Conservation (phyloP, 1,140 invertebrate species). For the Coelopa frigida region DNA sequence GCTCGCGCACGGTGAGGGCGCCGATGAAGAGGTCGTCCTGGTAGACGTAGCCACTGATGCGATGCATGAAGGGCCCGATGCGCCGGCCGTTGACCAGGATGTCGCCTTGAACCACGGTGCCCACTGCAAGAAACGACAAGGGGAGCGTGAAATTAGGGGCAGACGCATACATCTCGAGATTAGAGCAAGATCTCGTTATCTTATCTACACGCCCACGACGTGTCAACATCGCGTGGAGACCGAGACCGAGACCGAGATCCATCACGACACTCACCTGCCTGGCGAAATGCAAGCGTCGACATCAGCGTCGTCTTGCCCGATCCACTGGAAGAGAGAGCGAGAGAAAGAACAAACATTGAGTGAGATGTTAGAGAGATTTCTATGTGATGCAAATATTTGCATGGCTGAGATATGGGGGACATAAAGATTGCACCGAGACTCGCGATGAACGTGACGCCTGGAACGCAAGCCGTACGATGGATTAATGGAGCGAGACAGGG, state of each 20-base stretch:
- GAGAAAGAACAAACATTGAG: too few species aligned
- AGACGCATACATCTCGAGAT: too few species aligned
- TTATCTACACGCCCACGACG: too few species aligned
- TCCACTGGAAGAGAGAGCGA: constrained; percentile 56
- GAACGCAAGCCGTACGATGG: too few species aligned
- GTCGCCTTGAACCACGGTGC: constrained; percentile 66
- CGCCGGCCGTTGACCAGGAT: constrained; percentile 63
- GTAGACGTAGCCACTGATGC: constrained; percentile 86
- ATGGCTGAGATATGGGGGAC: too few species aligned
- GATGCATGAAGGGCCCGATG: constrained; percentile 65
- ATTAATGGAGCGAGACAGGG: too few species aligned
- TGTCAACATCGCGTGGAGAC: background rate
- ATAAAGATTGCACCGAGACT: too few species aligned
- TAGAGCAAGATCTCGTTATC: too few species aligned
- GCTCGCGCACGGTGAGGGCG: constrained; percentile 79
- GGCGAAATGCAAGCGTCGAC: constrained; percentile 74
- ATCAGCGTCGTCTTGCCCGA: constrained; percentile 94
- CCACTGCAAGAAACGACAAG: constrained; percentile 52
- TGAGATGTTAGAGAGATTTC: too few species aligned
- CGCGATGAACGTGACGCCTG: too few species aligned
- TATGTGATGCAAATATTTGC: too few species aligned
- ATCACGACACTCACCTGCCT: constrained; percentile 49
- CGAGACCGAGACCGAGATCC: constrained; percentile 4
- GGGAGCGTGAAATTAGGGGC: too few species aligned
- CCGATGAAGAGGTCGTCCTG: constrained; percentile 89